Percentiles rank a stretch among this genome's conserved stretches.
These are phyloP conservation scores for Channa striata DNA, from an alignment of 2,797 vertebrate species.

Conservation along the genomic window DNA sequence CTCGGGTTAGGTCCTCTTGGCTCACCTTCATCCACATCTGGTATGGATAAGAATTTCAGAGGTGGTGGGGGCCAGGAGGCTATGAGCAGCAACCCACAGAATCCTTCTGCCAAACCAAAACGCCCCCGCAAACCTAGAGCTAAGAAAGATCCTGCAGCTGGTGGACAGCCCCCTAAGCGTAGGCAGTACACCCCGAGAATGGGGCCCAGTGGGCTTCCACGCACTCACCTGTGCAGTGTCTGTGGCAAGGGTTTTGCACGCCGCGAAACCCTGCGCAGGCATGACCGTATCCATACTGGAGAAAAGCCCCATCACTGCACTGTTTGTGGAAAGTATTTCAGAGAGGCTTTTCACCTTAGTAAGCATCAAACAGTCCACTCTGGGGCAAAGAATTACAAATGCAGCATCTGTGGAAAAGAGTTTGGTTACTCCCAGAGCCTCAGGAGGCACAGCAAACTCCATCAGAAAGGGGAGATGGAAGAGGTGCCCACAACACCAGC, in stretches of 20 bases:
- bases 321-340: slow-evolving; percentile 95
- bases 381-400: slow-evolving; percentile 95
- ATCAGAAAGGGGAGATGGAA: slow-evolving; percentile 88
- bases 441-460: slow-evolving; percentile 93
- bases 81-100: slow-evolving; percentile 81
- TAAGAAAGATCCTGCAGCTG: slow-evolving; percentile 78
- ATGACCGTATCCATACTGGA: slow-evolving; percentile 94
- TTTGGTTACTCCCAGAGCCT: slow-evolving; percentile 97
- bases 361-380: slow-evolving; percentile 97
- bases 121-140: slow-evolving; percentile 87
- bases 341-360: slow-evolving; percentile 95
- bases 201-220: slow-evolving; percentile 81
- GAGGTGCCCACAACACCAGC: slow-evolving; percentile 86
- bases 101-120: slow-evolving; percentile 82
- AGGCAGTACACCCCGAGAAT: slow-evolving; percentile 84
- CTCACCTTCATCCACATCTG: slow-evolving; percentile 85
- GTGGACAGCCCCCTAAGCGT: slow-evolving; percentile 81
- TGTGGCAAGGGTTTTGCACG: slow-evolving; percentile 94
- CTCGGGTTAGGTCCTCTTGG: slow-evolving; percentile 86
- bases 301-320: slow-evolving; percentile 95
- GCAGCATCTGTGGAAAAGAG: slow-evolving; percentile 93
- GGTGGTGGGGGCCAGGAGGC: slow-evolving; percentile 78
- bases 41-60: slow-evolving; percentile 85
- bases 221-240: slow-evolving; percentile 88
- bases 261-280: slow-evolving; percentile 92